Evolutionary conservation across 2,888 invertebrate species (phyloP), one percentile per base, ranked within the genome.

Genomic region (Metallyticus violacea): DNA sequence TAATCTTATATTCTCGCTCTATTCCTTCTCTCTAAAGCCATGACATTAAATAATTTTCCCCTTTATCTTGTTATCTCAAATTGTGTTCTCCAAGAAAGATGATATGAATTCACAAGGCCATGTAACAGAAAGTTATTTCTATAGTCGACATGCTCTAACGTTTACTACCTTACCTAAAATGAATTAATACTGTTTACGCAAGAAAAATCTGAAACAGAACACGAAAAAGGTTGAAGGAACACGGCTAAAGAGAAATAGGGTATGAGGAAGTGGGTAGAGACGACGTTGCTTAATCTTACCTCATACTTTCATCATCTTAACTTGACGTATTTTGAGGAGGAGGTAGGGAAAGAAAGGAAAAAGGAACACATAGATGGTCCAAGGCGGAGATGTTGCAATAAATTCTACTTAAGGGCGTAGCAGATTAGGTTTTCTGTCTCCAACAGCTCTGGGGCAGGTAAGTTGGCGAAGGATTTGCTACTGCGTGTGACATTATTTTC

Each of bases 301-400:
- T 79, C 85, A 85, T 85, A 85, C 85, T 85, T 85, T 85, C 62
- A 85, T 79, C 85, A 85, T 85, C 79, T 79, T 85, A 83, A 29
- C 77, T 28, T 62, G 77, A 83, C 28, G 83, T 77, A 82, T 81
- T 40, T 26, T 81, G 9, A 9, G 7, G 40, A 40, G 40, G 15
- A 7, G 9, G 40, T 9, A 82, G 30, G 62, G 79, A 62, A 26
- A 29, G 25, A 76, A 30, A 80, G 25, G 6, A 1, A 83, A n/a
- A n/a, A n/a, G n/a, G n/a, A n/a, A n/a, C 62, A 83, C 6, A 30
- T 29, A 77, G 22, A 6, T 40, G 25, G 79, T 9, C 29, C 29
- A 28, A 29, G 29, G 26, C 62, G 40, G n/a, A n/a, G 26, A 79
- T 79, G 79, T 77, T 26, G 79, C 85, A 85, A 85, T 85, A 85